Evolutionary conservation across 2,888 invertebrate species (phyloP), one percentile per base, ranked within the genome.

Genomic region (Drosophila antonietae): DNA sequence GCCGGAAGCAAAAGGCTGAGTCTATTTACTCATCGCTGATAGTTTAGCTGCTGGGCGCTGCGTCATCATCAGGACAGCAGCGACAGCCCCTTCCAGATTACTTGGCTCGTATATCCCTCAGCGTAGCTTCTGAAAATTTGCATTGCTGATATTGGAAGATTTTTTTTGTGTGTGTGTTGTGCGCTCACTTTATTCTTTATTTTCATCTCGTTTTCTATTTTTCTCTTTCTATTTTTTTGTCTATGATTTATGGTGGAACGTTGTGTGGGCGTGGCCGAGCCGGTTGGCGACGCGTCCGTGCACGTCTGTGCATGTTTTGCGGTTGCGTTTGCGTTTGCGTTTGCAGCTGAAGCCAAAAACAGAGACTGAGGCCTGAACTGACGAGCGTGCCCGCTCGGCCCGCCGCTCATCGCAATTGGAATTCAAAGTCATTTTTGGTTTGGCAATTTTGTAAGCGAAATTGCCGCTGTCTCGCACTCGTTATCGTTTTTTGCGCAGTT

Each of bases 341-440:
- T 80, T 77, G 69, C 28, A 49, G 63, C 72, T 58, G 65, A 68
- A 75, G 66, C 73, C 68, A 64, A 63, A 63, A 76, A 72, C 77
- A 44, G 75, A 65, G 20, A 47, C 64, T 47, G 57, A 51, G 49
- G 52, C 55, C 59, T 46, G 37, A 70, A 43, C 51, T 44, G 39
- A 55, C 39, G 41, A 55, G 28, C 41, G 55, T 52, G 23, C 47
- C 33, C 63, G 74, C 57, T 62, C 57, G 58, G 60, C 44, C 62
- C 56, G 14, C 41, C 41, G 76, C 67, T 41, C 79, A 73, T 73
- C 79, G 87, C 89, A 84, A 84, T 84, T 84, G 87, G 89, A 84
- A 84, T 88, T 84, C 89, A 84, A 84, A 88, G 84, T 88, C 87
- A 87, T 83, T 84, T 84, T 88, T 78, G 89, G 89, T 87, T 84